Base-by-base conservation (phyloP, 2,888 invertebrate genomes). In the Tenthredo mesomela region DNA sequence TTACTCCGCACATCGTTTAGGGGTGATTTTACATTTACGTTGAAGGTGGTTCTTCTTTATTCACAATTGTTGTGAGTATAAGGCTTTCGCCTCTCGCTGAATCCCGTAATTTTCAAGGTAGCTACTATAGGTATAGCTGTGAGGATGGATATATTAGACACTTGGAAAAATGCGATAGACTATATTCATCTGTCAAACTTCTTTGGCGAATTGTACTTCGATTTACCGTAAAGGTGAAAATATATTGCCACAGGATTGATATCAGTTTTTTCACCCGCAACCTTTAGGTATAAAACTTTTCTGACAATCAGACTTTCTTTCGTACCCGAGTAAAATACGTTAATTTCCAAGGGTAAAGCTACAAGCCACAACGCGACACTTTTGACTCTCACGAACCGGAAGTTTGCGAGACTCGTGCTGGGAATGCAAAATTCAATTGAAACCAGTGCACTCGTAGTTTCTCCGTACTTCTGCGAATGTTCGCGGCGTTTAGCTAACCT, bases 391-490 rank as follows among this genome's bases (percentile, higher is more conserved):
- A 61, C 80, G 61, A 61, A 80, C 61, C 80, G 80, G 61, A 80
- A 80, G 80, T 80, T 80, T 61, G 40, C 61, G 12, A 21, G 80
- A 80, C 80, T 80, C 80, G 80, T 80, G 80, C 58, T 21, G 40
- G 40, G 80, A 80, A 80, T 80, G 61, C 61, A 80, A 61, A 80
- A 80, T 80, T 80, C 80, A 40, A 80, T 80, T 58, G 80, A 80
- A 80, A 80, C 80, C 80, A 61, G 80, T 80, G 80, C 80, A 80
- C 61, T 80, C 80, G 80, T 80, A 61, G 80, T 80, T 40, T 80
- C 80, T 61, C 37, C 58, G 80, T 37, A 80, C 61, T 80, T 80
- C 80, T 40, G 58, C 61, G 58, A 80, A 80, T 61, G 80, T 80
- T 80, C 80, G 80, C 40, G 33, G 61, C 80, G 61, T 80, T 80